Evolutionary conservation across 2,113 vertebrate species (phyloP).

Genomic region (Craseonycteris thonglongyai): DNA sequence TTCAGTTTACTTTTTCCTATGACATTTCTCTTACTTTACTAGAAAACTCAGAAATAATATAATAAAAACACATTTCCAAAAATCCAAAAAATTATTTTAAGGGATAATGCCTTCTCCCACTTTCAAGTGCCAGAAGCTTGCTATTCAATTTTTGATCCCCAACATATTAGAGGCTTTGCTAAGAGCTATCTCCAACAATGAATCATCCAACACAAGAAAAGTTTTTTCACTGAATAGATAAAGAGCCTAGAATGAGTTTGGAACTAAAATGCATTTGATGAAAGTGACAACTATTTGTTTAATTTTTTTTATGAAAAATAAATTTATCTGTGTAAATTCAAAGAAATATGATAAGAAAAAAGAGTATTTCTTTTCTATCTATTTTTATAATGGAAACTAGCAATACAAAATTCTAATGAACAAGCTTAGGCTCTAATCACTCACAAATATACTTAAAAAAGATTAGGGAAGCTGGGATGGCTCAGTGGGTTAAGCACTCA

Average conservation of each 20-base stretch:
- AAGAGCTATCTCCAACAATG: neutral
- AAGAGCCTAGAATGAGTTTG: neutral
- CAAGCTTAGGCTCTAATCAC: neutral
- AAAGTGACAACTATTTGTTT: neutral
- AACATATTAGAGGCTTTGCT: slow-evolving; percentile 46
- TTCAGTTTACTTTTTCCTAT: slow-evolving; percentile 21
- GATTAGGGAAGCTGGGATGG: too few species aligned
- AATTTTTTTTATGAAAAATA: neutral
- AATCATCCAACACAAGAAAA: neutral
- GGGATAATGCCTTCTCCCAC: neutral
- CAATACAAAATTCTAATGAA: neutral
- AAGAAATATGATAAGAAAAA: neutral
- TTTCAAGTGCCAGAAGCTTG: slow-evolving; percentile 10
- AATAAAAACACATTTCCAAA: slow-evolving; percentile 34
- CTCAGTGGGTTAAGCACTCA: too few species aligned
- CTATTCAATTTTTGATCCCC: slow-evolving; percentile 12
- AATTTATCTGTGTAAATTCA: neutral
- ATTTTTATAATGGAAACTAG: neutral
- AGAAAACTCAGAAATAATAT: neutral
- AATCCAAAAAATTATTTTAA: slow-evolving; percentile 49
- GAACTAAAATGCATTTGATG: neutral
- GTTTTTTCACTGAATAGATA: neutral
- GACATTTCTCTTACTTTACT: too few species aligned
- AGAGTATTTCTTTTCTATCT: neutral
- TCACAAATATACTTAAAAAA: too few species aligned